Base-by-base conservation (phyloP, 2,888 invertebrate species). In the Caenorhabditis becei region DNA sequence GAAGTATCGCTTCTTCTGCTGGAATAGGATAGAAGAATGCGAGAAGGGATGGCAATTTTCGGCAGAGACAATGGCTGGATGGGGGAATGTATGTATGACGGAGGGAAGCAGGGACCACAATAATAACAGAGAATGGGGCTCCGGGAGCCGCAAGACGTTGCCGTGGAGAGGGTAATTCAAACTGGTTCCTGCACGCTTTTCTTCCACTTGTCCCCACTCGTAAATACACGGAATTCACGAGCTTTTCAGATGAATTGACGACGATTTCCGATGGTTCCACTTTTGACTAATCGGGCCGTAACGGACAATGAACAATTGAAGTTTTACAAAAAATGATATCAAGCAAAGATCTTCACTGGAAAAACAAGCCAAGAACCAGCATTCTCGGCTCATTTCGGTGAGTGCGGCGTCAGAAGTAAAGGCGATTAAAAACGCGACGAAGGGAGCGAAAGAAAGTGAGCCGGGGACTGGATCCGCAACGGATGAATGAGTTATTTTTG, bases 161-260 rank as follows among this genome's bases (percentile, higher is more conserved):
- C 70, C 53, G 47, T 44, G 61, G 70, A 59, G 70, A 70, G 61
- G 37, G 70, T 70, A 61, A 70, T 70, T 70, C 61, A 61, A 70
- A 51, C 70, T 70, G 70, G 69, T 58, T 58, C 41, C 16, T 41
- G 41, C 41, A 41, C 7, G 41, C 41, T 41, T 41, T 41, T 16
- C 10, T 41, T 14, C 41, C 16, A 14, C 16, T 14, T 14, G 41
- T 16, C 2, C 7, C 7, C 3, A 14, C 41, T 41, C 41, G 41
- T 41, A 41, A 41, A 41, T 41, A 14, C 41, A 5, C 41, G 16
- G 14, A 41, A 41, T 5, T 41, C 14, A 41, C 41, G 7, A 14
- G 41, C 41, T 41, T 41, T 41, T 41, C 16, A 14, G 41, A 16
- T 11, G 16, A 16, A 14, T 14, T 41, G 41, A 14, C 16, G 41